Base-by-base conservation (phyloP, 2,113 vertebrate genomes). In the Chascanopsetta lugubris region DNA sequence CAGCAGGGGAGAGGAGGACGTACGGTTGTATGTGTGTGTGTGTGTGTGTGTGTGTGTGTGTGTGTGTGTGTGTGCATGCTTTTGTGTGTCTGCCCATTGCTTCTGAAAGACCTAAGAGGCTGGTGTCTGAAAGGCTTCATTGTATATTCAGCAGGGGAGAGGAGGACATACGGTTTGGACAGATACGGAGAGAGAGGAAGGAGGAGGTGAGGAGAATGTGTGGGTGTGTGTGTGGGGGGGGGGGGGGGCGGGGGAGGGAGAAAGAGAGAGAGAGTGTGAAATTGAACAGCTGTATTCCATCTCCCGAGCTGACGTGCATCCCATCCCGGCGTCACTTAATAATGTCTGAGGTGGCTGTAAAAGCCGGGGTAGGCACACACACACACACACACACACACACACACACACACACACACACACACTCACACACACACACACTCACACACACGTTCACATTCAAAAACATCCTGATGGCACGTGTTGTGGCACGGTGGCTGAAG, bases 241-340 rank as follows among this genome's bases (percentile, higher is more conserved):
- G 30, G 24, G 20, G 36, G 26, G 58, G 50, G 55, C 38, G 9
- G 15, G 43, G 48, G 32, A 34, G 57, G 12, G 47, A 68, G 59
- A 55, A 26, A 58, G 50, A 38, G 50, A 64, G 66, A 42, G 61
- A 64, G 63, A 69, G 61, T 76, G 78, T 80, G 72, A 84, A 84
- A 86, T 82, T 80, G 61, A 82, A 82, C 87, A 87, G 74, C 77
- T 88, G 85, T 82, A 82, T 40, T 67, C 64, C 57, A 69, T 66
- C 18, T 18, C 32, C 46, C 48, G 57, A 49, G 74, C 47, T 74
- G 74, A 81, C 20, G 46, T 65, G 69, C 40, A 72, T 72, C 65
- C 57, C 53, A 72, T 82, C 58, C 46, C 56, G 34, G 61, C 63
- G 45, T 81, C 62, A 58, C 59, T 77, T 75, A 79, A 81, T 71